These are phyloP conservation scores for Mixornis gularis DNA, from an alignment of 2,113 vertebrate species.

Conservation along the genomic window DNA sequence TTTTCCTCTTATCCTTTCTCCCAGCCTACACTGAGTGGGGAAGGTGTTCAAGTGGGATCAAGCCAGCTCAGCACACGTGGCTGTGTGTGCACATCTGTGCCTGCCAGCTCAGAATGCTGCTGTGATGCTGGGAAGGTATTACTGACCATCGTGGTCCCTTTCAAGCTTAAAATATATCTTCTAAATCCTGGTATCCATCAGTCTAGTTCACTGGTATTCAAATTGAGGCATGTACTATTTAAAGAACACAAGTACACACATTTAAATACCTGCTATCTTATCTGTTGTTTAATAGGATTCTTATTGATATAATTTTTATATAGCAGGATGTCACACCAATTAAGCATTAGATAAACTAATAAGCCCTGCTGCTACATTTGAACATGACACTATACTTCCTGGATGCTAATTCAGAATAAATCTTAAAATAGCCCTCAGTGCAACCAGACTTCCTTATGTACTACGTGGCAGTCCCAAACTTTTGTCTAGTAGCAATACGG, in stretches of 20 bases:
- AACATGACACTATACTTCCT: not conserved
- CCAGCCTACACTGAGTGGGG: not conserved
- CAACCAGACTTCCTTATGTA: not conserved
- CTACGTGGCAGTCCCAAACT: not conserved
- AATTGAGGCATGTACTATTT: not conserved
- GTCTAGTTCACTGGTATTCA: not conserved
- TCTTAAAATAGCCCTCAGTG: not conserved
- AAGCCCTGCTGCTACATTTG: not conserved
- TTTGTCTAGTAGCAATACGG: not conserved
- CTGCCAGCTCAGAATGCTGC: not conserved
- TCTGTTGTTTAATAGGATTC: not conserved
- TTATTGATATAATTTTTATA: not conserved
- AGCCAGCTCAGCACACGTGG: not conserved
- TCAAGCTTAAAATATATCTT: not conserved
- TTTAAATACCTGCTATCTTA: not conserved
- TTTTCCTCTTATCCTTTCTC: not conserved
- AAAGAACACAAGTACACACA: not conserved
- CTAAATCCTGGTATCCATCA: not conserved
- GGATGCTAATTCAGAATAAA: not conserved
- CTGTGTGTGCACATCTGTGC: not conserved
- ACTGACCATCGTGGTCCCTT: not conserved
- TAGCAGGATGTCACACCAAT: not conserved
- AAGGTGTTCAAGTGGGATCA: fast-evolving
- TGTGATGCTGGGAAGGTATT: not conserved
- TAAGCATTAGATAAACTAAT: not conserved